Conservation (phyloP, 2,113 vertebrate genomes). For the Neogale vison region DNA sequence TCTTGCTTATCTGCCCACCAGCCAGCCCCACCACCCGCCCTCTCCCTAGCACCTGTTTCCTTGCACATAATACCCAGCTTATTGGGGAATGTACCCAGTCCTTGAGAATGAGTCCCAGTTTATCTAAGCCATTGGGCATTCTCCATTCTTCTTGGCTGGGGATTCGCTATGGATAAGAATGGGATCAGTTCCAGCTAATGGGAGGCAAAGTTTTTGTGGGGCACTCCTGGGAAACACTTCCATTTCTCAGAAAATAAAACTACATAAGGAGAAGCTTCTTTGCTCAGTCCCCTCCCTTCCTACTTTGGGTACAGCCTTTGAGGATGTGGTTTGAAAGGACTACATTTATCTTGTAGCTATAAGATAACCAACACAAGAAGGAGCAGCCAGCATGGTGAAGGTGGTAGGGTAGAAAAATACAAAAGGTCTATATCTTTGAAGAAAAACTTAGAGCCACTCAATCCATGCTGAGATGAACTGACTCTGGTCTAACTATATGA, state of each 20-base stretch:
- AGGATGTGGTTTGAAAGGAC: not conserved
- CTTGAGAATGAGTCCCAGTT: not conserved
- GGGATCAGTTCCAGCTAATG: not conserved
- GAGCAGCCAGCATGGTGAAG: not conserved
- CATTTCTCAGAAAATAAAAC: not conserved
- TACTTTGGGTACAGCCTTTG: not conserved
- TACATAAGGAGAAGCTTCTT: not conserved
- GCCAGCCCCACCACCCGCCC: fast-evolving
- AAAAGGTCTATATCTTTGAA: not conserved
- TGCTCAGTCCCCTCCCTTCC: not conserved
- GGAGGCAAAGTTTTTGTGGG: not conserved
- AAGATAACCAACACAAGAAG: not conserved
- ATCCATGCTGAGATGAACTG: not conserved
- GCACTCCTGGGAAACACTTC: not conserved
- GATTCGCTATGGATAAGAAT: not conserved
- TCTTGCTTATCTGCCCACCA: not conserved
- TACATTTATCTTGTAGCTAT: not conserved
- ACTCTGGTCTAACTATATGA: not conserved
- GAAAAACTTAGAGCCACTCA: not conserved
- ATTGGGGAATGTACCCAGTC: not conserved
- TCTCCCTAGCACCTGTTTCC: not conserved
- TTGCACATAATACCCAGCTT: not conserved
- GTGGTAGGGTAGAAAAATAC: not conserved
- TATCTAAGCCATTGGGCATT: not conserved
- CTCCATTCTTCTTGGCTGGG: not conserved